Conservation (phyloP, 2,888 invertebrate species). For the Stenoptilia bipunctidactyla region DNA sequence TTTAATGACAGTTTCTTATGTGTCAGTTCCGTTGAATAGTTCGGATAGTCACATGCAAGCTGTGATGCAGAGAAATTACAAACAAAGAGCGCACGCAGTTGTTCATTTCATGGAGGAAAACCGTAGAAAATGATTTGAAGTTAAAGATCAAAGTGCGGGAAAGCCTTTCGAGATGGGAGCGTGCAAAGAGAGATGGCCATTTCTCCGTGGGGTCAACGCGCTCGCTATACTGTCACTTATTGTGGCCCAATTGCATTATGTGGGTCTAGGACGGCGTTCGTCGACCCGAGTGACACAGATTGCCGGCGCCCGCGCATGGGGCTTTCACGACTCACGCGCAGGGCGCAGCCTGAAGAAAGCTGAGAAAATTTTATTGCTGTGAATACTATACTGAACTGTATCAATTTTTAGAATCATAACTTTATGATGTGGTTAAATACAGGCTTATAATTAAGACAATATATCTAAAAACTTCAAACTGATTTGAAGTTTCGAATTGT, state of each 20-base stretch:
- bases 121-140: constrained; percentile 8
- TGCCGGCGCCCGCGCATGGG: constrained; percentile 54
- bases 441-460: too few relatives aligned
- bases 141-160: constrained; percentile 25
- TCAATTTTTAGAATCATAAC: too few relatives aligned
- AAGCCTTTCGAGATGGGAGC: constrained; percentile 63
- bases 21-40: constrained; percentile 61
- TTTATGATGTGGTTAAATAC: too few relatives aligned
- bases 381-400: too few relatives aligned
- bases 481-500: too few relatives aligned
- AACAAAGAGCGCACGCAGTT: constrained; percentile 21
- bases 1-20: constrained; percentile 55
- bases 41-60: constrained; percentile 58
- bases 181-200: constrained; percentile 66
- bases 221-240: constrained; percentile 68
- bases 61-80: constrained; percentile 42
- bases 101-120: not conserved
- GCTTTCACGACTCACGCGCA: constrained; percentile 57
- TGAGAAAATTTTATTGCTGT: not conserved
- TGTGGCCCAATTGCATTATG: constrained; percentile 67
- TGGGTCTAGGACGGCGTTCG: constrained; percentile 73
- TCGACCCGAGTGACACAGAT: constrained; percentile 66
- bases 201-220: constrained; percentile 66
- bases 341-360: constrained; percentile 24
- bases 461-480: too few relatives aligned